Base-by-base conservation (phyloP, 35 echinoderm and acorn worm species). In the Eucidaris tribuloides region DNA sequence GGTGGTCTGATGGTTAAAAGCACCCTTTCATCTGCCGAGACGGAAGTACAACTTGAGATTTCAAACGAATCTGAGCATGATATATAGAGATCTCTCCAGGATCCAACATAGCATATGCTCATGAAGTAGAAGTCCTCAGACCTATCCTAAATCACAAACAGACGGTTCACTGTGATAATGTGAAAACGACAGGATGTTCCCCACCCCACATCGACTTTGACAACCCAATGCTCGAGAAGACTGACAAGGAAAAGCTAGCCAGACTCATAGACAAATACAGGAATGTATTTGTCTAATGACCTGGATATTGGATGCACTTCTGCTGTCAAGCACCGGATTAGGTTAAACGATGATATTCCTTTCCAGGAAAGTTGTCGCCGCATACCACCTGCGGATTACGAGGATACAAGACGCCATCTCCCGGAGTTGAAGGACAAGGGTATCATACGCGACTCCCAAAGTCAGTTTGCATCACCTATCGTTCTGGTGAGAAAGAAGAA, bases 221-320 rank as follows among this genome's bases (percentile, higher is more conserved):
- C 6, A 43, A 64, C 24, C 86, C 82, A 6, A 72, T 76, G 3
- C 38, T 61, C 27, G 22, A 71, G 9, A n/a, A 63, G 15, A 62
- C 34, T 23, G 52, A 71, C 41, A 78, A 65, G 19, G 58, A 72
- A 7, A 45, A 35, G 68, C 23, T 23, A 14, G 3, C 39, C 37
- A 41, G 41, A 33, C 5, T 31, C 86, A 52, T 22, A 76, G n/a
- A 42, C 41, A 0, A 25, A 63, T 49, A 19, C 14, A 1, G 29
- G 74, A 1, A 79, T 87, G 3, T 96, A 91, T 34, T 94, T 82
- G 3, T 46, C 2, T 3, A 14, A 80, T 46, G 81, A 81, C 46
- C 14, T 87, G 15, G 88, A 96, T 39, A 91, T 91, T 61, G 83
- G 93, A 1, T 68, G 81, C 41, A 88, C 84, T 52, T 70, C 83